Base-by-base conservation (phyloP, 1,140 invertebrate species). In the Episyrphus balteatus region DNA sequence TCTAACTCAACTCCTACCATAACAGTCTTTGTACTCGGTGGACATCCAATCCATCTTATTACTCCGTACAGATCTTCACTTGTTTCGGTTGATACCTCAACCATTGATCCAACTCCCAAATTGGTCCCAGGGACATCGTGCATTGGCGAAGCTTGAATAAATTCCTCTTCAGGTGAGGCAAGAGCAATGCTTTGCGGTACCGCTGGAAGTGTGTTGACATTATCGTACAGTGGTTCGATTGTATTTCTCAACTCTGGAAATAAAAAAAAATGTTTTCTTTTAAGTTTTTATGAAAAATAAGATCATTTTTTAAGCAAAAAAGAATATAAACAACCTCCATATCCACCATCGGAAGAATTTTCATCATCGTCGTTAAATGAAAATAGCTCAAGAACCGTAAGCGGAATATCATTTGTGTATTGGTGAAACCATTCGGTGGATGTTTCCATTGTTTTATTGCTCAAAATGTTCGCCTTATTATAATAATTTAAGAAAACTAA, bases 41-140 rank as follows among this genome's bases (percentile, higher is more conserved):
- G 50, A 3, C 53, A 70, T 6, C 90, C 89, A 61, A 93, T 86
- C 90, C 91, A 94, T 62, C 83, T 78, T 50, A 94, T 84, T 10
- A 94, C 82, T 42, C 90, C 91, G 72, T 84, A 84, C 30, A 77
- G 60, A 47, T 73, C 66, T 47, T 73, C 69, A 45, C 38, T 44
- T 18, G 40, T 36, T 14, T 55, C 61, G 3, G 56, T 51, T 42
- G 72, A 72, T 11, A 89, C 80, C 70, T 88, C 83, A 1, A 89
- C 84, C 50, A 84, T 68, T 12, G 81, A 84, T 10, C 83, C 85
- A 14, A 88, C 70, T n/a, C 78, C 77, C 31, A 87, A 75, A 51
- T 82, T 78, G 38, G 57, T 56, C 36, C 60, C 56, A 47, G 63
- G 59, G 18, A 52, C 44, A 15, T 64, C 52, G 19, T 51, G 47